Conservation (phyloP, 2,113 vertebrate genomes). For the Stegostoma tigrinum region DNA sequence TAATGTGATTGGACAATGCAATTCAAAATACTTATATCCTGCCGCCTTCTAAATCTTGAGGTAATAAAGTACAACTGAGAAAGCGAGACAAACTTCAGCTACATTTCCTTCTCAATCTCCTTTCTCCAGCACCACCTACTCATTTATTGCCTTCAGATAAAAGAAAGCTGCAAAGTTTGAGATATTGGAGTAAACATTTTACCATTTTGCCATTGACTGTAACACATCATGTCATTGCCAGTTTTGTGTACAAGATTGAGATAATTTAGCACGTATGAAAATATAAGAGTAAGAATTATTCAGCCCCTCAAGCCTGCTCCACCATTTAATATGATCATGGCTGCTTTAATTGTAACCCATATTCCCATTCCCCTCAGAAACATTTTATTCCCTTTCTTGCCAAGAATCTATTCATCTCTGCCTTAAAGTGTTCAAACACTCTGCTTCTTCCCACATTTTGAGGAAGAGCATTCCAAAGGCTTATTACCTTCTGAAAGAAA, state of each 20-base stretch:
- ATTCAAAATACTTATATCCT: not conserved
- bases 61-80: not conserved
- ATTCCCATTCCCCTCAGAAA: too few relatives aligned
- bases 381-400: too few relatives aligned
- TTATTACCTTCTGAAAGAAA: too few relatives aligned
- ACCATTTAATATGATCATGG: too few relatives aligned
- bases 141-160: not conserved
- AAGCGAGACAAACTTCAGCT: not conserved
- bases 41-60: not conserved
- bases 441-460: too few relatives aligned
- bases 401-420: too few relatives aligned
- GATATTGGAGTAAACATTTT: slow-evolving; percentile 1
- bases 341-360: too few relatives aligned
- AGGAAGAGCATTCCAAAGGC: too few relatives aligned
- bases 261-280: not conserved
- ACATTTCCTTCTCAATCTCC: not conserved
- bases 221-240: not conserved
- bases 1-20: not conserved
- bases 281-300: too few relatives aligned
- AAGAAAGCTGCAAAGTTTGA: not conserved
- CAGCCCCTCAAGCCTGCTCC: too few relatives aligned
- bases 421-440: too few relatives aligned
- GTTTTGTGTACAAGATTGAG: not conserved
- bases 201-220: not conserved
- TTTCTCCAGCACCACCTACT: not conserved